phyloP scores from a whole-genome alignment of 2,797 vertebrate genomes.

The Strix occidentalis region DNA sequence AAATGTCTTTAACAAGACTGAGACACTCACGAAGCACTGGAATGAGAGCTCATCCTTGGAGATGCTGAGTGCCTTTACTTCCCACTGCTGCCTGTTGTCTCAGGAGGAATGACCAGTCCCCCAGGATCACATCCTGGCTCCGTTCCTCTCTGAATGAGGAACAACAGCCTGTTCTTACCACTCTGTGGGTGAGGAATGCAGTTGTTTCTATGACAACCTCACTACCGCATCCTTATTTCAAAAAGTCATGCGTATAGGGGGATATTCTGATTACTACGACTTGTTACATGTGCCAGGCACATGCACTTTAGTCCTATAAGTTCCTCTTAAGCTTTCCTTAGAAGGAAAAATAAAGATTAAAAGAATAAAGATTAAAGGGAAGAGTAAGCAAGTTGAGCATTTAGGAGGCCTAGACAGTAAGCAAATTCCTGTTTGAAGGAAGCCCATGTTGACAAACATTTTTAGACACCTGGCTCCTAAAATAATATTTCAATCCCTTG shows the following conservation, averaged over 20 bases:
- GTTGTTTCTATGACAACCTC: background rate
- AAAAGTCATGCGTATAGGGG: background rate
- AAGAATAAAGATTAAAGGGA: background rate
- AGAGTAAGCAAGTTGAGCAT: background rate
- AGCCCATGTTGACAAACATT: rapidly evolving
- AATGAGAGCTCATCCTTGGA: background rate
- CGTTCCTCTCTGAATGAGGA: background rate
- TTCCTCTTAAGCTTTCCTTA: background rate
- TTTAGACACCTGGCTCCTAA: background rate
- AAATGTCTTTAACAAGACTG: background rate
- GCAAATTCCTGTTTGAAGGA: background rate
- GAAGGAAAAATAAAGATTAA: background rate
- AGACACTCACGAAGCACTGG: background rate
- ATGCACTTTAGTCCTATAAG: background rate
- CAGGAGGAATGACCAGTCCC: background rate
- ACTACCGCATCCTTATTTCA: background rate
- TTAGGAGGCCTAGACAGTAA: background rate
- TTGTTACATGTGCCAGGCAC: background rate
- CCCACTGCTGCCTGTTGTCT: background rate
- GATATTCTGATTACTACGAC: background rate
- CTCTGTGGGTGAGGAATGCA: background rate
- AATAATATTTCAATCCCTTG: background rate
- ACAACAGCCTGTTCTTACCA: background rate
- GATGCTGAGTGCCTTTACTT: background rate
- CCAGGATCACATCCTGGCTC: background rate